Percentiles rank a stretch among this genome's conserved stretches.
Evolutionary conservation across 2,113 vertebrate species (phyloP).

Genomic region (Bostrychus sinensis): DNA sequence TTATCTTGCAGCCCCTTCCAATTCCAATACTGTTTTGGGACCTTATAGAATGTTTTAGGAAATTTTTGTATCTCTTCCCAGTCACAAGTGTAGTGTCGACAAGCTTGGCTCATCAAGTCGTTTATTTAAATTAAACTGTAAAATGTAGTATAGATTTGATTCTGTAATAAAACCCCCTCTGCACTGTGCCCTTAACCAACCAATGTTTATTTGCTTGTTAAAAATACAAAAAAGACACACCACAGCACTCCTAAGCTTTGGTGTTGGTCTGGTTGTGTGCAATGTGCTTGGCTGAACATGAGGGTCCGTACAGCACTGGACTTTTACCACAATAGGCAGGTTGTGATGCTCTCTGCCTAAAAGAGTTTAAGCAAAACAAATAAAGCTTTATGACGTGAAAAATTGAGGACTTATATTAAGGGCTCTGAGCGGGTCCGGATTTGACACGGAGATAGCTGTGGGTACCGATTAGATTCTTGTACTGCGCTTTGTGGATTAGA

Average conservation of each 20-base stretch:
- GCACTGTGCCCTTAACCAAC: not conserved
- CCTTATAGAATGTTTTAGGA: not conserved
- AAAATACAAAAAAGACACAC: not conserved
- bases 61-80: not conserved
- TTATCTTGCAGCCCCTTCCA: not conserved
- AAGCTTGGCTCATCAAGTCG: too few relatives aligned
- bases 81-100: too few relatives aligned
- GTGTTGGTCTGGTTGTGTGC: constrained; percentile 1
- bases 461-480: not conserved
- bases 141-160: not conserved
- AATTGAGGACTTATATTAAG: not conserved
- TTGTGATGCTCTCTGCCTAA: constrained; percentile 3
- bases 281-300: constrained; percentile 3
- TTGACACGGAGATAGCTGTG: constrained; percentile 11
- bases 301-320: constrained; percentile 3
- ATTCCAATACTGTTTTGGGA: too few relatives aligned
- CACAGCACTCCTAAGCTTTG: not conserved
- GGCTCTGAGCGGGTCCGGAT: constrained; percentile 4
- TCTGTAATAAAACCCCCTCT: not conserved
- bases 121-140: not conserved
- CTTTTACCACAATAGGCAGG: not conserved
- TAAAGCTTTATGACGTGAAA: constrained; percentile 1
- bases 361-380: constrained; percentile 5
- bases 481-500: not conserved
- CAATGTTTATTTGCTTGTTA: not conserved